A percentile compares a stretch with the other conserved stretches of the same genome.
Conservation (phyloP, 2,113 vertebrate species). For the Dolichotis patagonum region DNA sequence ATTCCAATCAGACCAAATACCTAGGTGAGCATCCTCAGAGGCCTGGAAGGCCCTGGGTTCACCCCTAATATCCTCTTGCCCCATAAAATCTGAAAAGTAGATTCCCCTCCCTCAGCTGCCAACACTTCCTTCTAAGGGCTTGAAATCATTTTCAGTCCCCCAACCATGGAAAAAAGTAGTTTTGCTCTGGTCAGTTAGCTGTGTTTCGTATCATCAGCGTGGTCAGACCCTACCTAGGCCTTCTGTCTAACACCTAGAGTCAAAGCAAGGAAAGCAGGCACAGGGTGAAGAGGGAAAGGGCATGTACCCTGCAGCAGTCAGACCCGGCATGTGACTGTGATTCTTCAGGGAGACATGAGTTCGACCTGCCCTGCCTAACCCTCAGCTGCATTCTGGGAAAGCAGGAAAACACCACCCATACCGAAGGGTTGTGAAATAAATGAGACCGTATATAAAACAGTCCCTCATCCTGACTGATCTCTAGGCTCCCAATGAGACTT, state of each 20-base stretch:
- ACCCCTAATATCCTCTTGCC: neutral
- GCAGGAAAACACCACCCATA: fast-evolving
- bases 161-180: neutral
- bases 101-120: too few species aligned
- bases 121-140: neutral
- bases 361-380: neutral
- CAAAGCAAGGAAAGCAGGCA: neutral
- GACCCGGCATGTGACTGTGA: neutral
- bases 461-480: neutral
- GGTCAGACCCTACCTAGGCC: too few species aligned
- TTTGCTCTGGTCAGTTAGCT: neutral
- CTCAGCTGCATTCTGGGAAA: neutral
- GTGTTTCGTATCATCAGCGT: neutral
- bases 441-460: fast-evolving
- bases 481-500: neutral
- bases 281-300: neutral
- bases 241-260: neutral
- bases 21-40: neutral
- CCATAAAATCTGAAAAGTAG: neutral
- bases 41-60: neutral
- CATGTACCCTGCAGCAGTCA: neutral
- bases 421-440: neutral
- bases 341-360: neutral
- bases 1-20: neutral
- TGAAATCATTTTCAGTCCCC: neutral